Base-by-base conservation (phyloP, 2,888 invertebrate species). In the Sylvicola fuscatus region DNA sequence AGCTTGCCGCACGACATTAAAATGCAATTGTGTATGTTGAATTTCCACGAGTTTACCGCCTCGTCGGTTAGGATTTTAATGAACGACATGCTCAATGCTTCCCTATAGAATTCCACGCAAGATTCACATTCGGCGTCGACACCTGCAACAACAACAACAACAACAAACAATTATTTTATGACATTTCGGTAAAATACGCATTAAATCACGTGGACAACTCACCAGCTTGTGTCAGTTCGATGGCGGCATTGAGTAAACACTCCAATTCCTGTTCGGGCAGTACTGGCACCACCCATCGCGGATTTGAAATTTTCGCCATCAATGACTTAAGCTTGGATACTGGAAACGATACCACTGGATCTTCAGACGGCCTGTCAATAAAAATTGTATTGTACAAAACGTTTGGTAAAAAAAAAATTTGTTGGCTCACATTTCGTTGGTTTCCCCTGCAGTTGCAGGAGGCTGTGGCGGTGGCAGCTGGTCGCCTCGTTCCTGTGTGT, bases 251-350 rank as follows among this genome's bases (percentile, higher is more conserved):
- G 42, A 95, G 65, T 44, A 95, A 68, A 49, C 83, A 76, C 62
- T 93, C 92, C 47, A 95, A 62, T 60, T 95, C 93, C 62, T 93
- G 92, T 49, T 92, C 90, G 10, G 95, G 92, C 50, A 95, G 62
- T 36, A 95, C 95, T 27, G 95, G 95, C 35, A 95, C 93, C 41
- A 95, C 89, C 95, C 95, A 95, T 49, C 93, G 70, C 39, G 90
- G 80, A 62, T 82, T 80, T 48, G 89, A 89, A 54, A 95, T 90
- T 70, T 93, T 93, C 56, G 92, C 92, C 62, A 93, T 92, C 48
- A 95, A 65, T 47, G 80, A 75, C 45, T 77, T 74, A 54, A 95
- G 64, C 60, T 90, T 87, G 34, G 75, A 72, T 51, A 78, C 70
- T 42, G 93, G 93, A 68, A 93, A 95, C 43, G 52, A 50, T 35